Percentiles rank a stretch among this genome's conserved stretches.
phyloP scores from a whole-genome alignment of 2,888 invertebrate species.

The Orthosia incerta region DNA sequence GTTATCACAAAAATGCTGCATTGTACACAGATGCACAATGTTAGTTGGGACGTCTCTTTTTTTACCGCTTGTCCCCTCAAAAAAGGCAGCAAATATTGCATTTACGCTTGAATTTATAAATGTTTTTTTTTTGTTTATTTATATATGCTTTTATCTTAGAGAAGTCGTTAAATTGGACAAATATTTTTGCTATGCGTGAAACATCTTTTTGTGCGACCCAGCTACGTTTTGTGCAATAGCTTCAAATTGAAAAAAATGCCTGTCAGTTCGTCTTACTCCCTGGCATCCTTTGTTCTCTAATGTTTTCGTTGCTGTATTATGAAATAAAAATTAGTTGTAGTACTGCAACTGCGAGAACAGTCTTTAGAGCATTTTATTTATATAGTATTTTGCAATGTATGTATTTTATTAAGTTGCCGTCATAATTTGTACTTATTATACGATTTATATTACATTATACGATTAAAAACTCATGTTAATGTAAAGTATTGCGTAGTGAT shows the following conservation, averaged over 20 bases:
- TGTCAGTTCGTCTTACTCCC: slow-evolving; percentile 27
- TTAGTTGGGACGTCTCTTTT: slow-evolving; percentile 40
- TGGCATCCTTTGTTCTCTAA: slow-evolving; percentile 38
- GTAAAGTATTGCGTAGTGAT: neutral
- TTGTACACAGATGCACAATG: slow-evolving; percentile 49
- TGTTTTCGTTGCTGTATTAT: slow-evolving; percentile 34
- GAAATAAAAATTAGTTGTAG: slow-evolving; percentile 24
- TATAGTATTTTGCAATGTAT: neutral
- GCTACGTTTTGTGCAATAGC: slow-evolving; percentile 47
- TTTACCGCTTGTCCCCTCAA: neutral
- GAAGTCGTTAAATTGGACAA: no score
- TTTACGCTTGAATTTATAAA: no score
- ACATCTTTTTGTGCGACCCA: neutral
- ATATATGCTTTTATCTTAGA: no score
- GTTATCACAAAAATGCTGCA: slow-evolving; percentile 68
- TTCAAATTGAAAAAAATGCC: slow-evolving; percentile 56
- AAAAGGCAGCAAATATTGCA: neutral
- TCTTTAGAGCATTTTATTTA: slow-evolving; percentile 13
- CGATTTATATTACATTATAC: neutral
- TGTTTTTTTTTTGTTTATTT: neutral
- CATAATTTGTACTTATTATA: neutral
- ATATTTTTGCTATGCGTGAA: no score
- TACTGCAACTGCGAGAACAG: neutral
- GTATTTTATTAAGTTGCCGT: neutral
- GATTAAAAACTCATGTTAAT: no score